These are phyloP conservation scores for Cryptoblepharus egeriae DNA, from an alignment of 2,797 vertebrate genomes.

Conservation along the genomic window DNA sequence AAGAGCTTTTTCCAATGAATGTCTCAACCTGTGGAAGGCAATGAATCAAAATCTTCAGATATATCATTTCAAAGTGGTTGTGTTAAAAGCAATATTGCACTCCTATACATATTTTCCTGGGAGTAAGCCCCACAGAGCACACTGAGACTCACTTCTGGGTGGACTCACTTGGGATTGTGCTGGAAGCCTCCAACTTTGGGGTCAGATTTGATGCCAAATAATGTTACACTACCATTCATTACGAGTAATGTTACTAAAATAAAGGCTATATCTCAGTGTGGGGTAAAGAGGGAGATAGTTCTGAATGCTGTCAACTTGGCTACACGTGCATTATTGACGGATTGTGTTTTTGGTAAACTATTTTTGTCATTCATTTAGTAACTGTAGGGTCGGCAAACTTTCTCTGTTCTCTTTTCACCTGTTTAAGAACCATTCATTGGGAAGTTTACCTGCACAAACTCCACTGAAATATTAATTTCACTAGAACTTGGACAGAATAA, in stretches of 20 bases:
- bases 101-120: too few relatives aligned
- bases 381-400: slow-evolving; percentile 37
- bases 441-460: not conserved
- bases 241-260: too few relatives aligned
- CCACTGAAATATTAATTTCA: not conserved
- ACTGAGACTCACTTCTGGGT: too few relatives aligned
- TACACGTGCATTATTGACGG: slow-evolving; percentile 20
- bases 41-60: not conserved
- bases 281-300: not conserved
- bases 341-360: slow-evolving; percentile 36
- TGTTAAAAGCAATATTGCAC: too few relatives aligned
- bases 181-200: not conserved
- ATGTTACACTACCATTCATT: too few relatives aligned
- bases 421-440: not conserved
- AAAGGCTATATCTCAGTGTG: not conserved
- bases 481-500: not conserved
- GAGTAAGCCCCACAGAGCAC: too few relatives aligned
- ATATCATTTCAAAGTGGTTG: not conserved
- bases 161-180: too few relatives aligned
- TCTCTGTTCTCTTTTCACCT: slow-evolving; percentile 29
- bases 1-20: not conserved
- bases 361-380: slow-evolving; percentile 35
- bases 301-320: slow-evolving; percentile 36
- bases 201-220: not conserved
- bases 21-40: not conserved